Evolutionary conservation across 1,140 invertebrate genomes (phyloP).

Genomic region (Ptiloglossa arizonensis): DNA sequence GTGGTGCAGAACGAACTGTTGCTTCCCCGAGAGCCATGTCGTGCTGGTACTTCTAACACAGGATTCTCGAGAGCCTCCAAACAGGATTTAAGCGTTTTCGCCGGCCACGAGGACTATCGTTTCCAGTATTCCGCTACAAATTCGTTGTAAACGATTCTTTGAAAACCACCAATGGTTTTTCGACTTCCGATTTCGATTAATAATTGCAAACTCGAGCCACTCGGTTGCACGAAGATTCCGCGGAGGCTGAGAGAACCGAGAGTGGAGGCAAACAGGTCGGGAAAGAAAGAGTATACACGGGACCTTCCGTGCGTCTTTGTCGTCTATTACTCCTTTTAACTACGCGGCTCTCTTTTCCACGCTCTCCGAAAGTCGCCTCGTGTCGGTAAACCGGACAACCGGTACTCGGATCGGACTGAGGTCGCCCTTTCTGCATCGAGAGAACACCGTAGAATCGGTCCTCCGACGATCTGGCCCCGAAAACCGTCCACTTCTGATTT

Average conservation of each 20-base stretch:
- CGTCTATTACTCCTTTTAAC: constrained; percentile 10
- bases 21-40: constrained; percentile 74
- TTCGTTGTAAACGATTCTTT: constrained; percentile 45
- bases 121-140: constrained; percentile 54
- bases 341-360: background rate
- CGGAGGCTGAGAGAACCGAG: background rate
- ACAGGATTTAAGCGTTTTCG: constrained; percentile 70
- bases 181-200: background rate
- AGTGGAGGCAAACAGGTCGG: constrained; percentile 4
- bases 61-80: constrained; percentile 73
- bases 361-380: constrained; percentile 4
- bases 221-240: background rate
- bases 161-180: too few species aligned
- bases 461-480: too few species aligned
- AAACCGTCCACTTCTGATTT: too few species aligned
- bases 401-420: background rate
- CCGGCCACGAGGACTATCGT: constrained; percentile 59
- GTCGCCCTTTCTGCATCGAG: background rate
- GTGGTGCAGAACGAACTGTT: constrained; percentile 77
- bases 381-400: constrained; percentile 19
- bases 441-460: background rate
- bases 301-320: background rate
- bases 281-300: constrained; percentile 7
- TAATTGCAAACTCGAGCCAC: background rate
- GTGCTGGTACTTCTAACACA: constrained; percentile 64